Evolutionary conservation across 2,797 vertebrate species (phyloP).

Genomic region (Ctenopoma kingsleyae): DNA sequence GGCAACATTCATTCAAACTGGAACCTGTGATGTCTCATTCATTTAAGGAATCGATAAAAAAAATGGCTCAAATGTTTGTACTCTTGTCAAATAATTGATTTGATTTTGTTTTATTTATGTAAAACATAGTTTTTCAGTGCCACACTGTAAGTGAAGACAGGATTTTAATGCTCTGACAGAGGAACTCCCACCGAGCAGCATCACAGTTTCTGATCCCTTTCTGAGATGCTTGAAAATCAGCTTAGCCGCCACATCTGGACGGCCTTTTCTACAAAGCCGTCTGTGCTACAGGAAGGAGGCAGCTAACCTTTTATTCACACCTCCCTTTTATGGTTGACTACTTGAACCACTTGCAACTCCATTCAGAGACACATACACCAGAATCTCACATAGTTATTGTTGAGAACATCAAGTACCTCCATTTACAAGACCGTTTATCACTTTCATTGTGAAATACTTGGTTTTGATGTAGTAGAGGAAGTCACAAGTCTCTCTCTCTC

Average conservation of each 20-base stretch:
- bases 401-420: slow-evolving; percentile 3
- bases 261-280: slow-evolving; percentile 29
- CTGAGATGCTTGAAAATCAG: slow-evolving; percentile 38
- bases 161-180: slow-evolving; percentile 1
- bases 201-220: slow-evolving; percentile 34
- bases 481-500: slow-evolving; percentile 27
- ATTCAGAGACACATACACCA: slow-evolving; percentile 13
- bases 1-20: background rate
- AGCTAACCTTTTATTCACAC: slow-evolving; percentile 49
- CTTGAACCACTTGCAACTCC: slow-evolving; percentile 8
- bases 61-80: background rate
- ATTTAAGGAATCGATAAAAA: background rate
- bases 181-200: slow-evolving; percentile 11
- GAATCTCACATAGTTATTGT: slow-evolving; percentile 15
- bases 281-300: slow-evolving; percentile 21
- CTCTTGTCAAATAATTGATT: background rate
- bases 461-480: slow-evolving; percentile 49
- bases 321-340: slow-evolving; percentile 38
- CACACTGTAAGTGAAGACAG: background rate
- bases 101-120: background rate
- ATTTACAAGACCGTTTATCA: slow-evolving; percentile 45
- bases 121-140: background rate
- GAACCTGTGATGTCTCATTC: background rate
- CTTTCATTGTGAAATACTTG: slow-evolving; percentile 40
- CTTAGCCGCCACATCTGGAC: slow-evolving; percentile 35